Evolutionary conservation across 2,113 vertebrate genomes (phyloP).

Genomic region (Atherinomorus stipes): DNA sequence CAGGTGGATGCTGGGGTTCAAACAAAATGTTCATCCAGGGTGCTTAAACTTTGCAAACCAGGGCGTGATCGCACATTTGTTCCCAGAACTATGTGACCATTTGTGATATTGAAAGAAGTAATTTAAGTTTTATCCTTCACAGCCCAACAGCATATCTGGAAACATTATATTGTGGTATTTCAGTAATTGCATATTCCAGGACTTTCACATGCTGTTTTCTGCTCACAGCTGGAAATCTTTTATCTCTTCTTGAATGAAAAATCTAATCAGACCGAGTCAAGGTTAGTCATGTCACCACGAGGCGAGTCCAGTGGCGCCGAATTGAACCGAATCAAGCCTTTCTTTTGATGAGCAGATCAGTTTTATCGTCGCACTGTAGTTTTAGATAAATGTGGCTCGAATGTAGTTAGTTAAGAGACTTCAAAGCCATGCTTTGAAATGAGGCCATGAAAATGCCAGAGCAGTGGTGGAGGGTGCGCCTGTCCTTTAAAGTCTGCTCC

Average conservation of each 20-base stretch:
- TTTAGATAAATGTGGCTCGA: slow-evolving; percentile 58
- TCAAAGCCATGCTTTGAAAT: slow-evolving; percentile 71
- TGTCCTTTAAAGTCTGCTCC: slow-evolving; percentile 70
- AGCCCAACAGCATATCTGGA: background rate
- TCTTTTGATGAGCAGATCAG: slow-evolving; percentile 56
- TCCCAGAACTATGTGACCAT: background rate
- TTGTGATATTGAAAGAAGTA: slow-evolving; percentile 5
- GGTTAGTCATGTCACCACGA: slow-evolving; percentile 35
- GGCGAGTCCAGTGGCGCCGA: slow-evolving; percentile 26
- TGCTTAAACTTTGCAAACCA: background rate
- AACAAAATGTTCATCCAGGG: too few relatives aligned
- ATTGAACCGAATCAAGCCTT: slow-evolving; percentile 31
- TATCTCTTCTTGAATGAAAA: slow-evolving; percentile 25
- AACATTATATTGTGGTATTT: slow-evolving; percentile 13
- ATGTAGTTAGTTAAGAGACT: slow-evolving; percentile 61
- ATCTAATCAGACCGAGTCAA: slow-evolving; percentile 48
- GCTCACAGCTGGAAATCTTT: slow-evolving; percentile 47
- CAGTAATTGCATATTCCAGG: slow-evolving; percentile 30
- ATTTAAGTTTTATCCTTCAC: slow-evolving; percentile 4
- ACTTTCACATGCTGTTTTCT: slow-evolving; percentile 21
- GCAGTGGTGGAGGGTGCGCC: slow-evolving; percentile 56
- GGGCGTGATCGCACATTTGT: background rate
- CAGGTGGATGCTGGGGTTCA: too few relatives aligned
- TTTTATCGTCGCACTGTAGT: slow-evolving; percentile 44
- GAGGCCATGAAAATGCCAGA: slow-evolving; percentile 67